These are phyloP conservation scores for Chamaetylas fuelleborni DNA, from an alignment of 2,113 vertebrate genomes.

Conservation along the genomic window DNA sequence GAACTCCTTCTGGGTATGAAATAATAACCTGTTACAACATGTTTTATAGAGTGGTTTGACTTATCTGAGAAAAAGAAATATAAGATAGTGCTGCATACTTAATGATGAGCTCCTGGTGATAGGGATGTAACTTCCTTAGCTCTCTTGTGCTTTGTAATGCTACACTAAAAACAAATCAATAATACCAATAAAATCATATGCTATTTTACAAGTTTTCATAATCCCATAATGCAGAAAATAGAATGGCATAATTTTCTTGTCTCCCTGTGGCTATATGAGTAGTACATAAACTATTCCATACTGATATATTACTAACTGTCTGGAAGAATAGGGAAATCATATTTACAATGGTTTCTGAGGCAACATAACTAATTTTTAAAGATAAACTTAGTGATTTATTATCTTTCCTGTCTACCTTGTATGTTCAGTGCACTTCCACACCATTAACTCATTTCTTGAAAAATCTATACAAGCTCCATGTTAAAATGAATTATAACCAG, in stretches of 20 bases:
- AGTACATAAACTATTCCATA: not conserved
- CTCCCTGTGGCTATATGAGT: not conserved
- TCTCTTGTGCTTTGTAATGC: not conserved
- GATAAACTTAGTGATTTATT: not conserved
- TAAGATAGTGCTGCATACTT: not conserved
- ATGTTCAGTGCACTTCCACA: not conserved
- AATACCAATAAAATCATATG: not conserved
- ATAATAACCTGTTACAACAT: not conserved
- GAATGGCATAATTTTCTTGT: not conserved
- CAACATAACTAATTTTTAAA: not conserved
- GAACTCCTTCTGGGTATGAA: not conserved
- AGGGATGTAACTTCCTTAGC: not conserved
- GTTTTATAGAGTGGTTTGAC: not conserved
- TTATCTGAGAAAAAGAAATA: not conserved
- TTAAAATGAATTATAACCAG: not conserved
- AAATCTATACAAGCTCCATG: not conserved
- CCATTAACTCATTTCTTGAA: not conserved
- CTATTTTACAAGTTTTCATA: not conserved
- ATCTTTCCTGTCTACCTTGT: not conserved
- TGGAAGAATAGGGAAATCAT: not conserved
- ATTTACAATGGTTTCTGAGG: not conserved
- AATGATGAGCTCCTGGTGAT: not conserved
- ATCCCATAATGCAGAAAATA: not conserved
- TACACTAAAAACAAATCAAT: not conserved
- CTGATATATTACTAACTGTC: not conserved